Percentiles rank a stretch among this genome's conserved stretches.
Conservation (phyloP, 1,140 invertebrate genomes). For the Melitaea cinxia region DNA sequence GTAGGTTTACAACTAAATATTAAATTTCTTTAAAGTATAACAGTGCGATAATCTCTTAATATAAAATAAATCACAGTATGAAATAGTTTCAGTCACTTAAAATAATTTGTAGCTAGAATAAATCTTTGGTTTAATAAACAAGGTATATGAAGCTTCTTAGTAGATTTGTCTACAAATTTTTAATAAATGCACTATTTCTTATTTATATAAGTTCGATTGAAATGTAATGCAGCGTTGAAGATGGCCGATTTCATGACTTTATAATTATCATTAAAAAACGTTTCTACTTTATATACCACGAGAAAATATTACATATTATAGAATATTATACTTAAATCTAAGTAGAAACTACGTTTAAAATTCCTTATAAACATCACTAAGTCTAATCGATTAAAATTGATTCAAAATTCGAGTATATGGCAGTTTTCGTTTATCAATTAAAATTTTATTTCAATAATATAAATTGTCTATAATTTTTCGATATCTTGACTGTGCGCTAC, state of each 20-base stretch:
- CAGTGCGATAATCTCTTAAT: constrained; percentile 11
- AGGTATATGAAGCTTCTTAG: neutral
- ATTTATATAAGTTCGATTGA: neutral
- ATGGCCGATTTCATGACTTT: neutral
- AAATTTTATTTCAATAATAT: constrained; percentile 8
- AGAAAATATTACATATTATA: constrained; percentile 12
- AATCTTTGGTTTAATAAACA: constrained; percentile 1
- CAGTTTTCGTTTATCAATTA: constrained; percentile 55
- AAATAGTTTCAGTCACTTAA: constrained; percentile 15
- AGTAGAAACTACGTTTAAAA: constrained; percentile 55
- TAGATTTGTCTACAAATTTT: neutral
- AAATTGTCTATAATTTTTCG: neutral
- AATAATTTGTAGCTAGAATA: neutral
- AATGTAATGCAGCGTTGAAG: constrained; percentile 10
- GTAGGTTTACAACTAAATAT: neutral
- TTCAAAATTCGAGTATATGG: constrained; percentile 71
- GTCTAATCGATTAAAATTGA: constrained; percentile 51
- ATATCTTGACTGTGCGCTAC: constrained; percentile 2
- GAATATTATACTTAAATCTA: constrained; percentile 15
- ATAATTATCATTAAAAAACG: neutral
- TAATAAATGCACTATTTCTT: neutral
- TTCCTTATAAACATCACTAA: constrained; percentile 52
- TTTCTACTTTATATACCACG: constrained; percentile 11
- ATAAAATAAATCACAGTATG: constrained; percentile 24
- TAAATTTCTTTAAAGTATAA: constrained; percentile 20